These are phyloP conservation scores for Geodia barretti DNA, from an alignment of 37 sponge, comb jelly and placozoan species.

Conservation along the genomic window DNA sequence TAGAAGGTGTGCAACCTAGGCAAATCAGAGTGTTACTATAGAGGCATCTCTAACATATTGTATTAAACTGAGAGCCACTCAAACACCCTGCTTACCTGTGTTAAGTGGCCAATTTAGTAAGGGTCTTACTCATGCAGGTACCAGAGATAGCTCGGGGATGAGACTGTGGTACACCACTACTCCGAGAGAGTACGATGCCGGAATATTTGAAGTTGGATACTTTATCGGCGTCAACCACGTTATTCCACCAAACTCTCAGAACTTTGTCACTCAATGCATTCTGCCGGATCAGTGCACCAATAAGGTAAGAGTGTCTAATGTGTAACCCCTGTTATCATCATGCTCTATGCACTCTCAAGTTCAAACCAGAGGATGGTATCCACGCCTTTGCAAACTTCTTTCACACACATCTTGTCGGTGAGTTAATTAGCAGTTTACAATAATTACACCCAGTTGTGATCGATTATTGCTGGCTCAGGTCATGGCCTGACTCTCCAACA, in stretches of 20 bases:
- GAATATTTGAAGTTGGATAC: constrained; percentile 24
- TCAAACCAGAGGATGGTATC: constrained; percentile 33
- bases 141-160: constrained; percentile 60
- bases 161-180: constrained; percentile 22
- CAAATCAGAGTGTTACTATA: too few relatives aligned
- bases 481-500: too few relatives aligned
- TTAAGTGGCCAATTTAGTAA: too few relatives aligned
- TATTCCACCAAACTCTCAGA: constrained; percentile 32
- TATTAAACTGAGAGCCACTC: not conserved
- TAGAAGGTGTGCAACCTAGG: constrained; percentile 20
- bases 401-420: constrained; percentile 49
- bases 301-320: not conserved
- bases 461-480: too few relatives aligned
- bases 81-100: too few relatives aligned
- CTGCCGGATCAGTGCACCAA: not conserved
- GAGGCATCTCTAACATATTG: too few relatives aligned
- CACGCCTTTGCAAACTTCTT: constrained; percentile 31
- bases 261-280: not conserved
- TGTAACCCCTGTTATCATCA: not conserved
- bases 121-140: too few relatives aligned
- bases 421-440: constrained; percentile 13
- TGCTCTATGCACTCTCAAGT: too few relatives aligned
- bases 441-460: not conserved
- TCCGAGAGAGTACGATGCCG: constrained; percentile 36
- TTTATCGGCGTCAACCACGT: constrained; percentile 8